phyloP scores from a whole-genome alignment of 2,113 vertebrate species.

The Ahaetulla prasina region DNA sequence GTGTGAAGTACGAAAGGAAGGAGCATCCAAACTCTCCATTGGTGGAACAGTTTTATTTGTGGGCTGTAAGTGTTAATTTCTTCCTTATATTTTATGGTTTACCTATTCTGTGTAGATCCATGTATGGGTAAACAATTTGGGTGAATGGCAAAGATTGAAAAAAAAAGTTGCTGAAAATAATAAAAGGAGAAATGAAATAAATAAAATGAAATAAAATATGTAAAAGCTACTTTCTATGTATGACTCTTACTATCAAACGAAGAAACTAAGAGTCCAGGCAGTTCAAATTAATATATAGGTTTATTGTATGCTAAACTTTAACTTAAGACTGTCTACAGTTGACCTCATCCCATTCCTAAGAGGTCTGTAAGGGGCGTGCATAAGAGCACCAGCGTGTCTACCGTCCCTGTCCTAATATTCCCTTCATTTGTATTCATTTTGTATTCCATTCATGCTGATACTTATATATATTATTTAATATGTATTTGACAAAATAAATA shows the following conservation, averaged over 20 bases:
- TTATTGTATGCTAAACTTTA: background rate
- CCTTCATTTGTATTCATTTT: no score
- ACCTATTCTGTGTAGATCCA: background rate
- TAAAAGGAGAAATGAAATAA: background rate
- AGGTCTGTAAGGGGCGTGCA: no score
- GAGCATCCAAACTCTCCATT: accelerated
- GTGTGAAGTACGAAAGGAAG: slow-evolving; percentile 25
- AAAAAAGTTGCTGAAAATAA: background rate
- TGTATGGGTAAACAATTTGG: background rate
- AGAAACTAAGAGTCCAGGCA: background rate
- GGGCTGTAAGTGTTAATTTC: slow-evolving; percentile 68
- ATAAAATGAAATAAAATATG: background rate
- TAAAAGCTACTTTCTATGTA: background rate
- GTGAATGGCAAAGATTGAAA: background rate
- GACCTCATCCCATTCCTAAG: no score
- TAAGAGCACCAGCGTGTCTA: no score
- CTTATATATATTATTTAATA: no score
- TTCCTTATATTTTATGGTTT: background rate
- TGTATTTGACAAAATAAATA: no score
- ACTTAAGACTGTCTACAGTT: no score
- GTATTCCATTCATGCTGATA: no score
- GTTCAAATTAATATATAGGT: background rate
- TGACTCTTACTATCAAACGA: background rate
- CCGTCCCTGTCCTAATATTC: no score
- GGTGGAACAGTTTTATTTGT: slow-evolving; percentile 73